Percentiles rank a stretch among this genome's conserved stretches.
Conservation (phyloP, 2,113 vertebrate species). For the Atractosteus spatula region DNA sequence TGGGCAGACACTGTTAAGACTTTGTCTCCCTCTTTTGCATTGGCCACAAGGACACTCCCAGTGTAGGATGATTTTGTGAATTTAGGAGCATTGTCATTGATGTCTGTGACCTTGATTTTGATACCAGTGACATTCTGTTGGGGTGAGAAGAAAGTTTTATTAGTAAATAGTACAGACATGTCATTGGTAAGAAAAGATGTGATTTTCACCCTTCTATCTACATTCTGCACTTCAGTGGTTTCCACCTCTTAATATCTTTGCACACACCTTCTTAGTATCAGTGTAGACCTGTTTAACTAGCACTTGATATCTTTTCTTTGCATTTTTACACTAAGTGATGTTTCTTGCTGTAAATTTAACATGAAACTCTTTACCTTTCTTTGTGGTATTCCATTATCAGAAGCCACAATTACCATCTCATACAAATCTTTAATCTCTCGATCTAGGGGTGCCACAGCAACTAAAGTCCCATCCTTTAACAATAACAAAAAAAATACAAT, state of each 20-base stretch:
- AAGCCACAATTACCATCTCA: slow-evolving; percentile 56
- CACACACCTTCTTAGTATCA: too few species aligned
- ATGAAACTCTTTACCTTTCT: slow-evolving; percentile 52
- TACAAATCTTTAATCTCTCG: slow-evolving; percentile 61
- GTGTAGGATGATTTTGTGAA: slow-evolving; percentile 51
- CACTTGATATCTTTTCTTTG: too few species aligned
- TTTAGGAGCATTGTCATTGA: slow-evolving; percentile 63
- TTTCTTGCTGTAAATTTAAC: too few species aligned
- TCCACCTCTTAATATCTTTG: too few species aligned
- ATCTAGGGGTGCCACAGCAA: slow-evolving; percentile 53
- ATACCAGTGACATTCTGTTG: slow-evolving; percentile 63
- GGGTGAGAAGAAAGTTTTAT: slow-evolving; percentile 18
- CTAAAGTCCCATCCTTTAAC: slow-evolving; percentile 64
- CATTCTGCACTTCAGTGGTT: too few species aligned
- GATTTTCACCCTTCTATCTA: too few species aligned
- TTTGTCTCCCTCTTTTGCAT: slow-evolving; percentile 42
- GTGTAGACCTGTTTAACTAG: too few species aligned
- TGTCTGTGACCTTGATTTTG: slow-evolving; percentile 54
- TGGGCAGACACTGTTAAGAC: slow-evolving; percentile 52
- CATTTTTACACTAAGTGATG: too few species aligned
- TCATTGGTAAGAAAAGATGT: too few species aligned
- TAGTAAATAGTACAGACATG: neutral
- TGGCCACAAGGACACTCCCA: slow-evolving; percentile 31
- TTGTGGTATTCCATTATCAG: slow-evolving; percentile 59
- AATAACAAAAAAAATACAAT: neutral